Conservation (phyloP, 2,113 vertebrate genomes). For the Peromyscus leucopus region DNA sequence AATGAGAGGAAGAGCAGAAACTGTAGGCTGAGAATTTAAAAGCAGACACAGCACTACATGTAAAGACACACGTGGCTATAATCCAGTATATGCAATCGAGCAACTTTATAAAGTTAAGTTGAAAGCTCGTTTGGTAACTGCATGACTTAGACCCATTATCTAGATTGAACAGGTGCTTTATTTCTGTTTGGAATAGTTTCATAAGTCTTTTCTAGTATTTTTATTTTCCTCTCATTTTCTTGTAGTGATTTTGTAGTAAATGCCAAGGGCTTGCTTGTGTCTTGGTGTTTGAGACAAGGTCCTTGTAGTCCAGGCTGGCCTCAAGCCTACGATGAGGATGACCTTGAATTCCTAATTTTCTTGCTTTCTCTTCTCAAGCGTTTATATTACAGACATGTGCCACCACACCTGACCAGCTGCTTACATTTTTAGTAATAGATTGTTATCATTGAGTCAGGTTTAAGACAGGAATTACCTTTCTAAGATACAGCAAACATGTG, state of each 20-base stretch:
- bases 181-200: neutral
- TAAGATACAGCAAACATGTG: neutral
- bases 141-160: neutral
- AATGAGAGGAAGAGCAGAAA: neutral
- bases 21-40: neutral
- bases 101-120: neutral
- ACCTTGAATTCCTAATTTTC: neutral
- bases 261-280: constrained; percentile 17
- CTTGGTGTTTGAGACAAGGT: neutral
- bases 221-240: constrained; percentile 30
- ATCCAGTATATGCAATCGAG: neutral
- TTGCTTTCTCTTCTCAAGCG: neutral
- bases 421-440: neutral
- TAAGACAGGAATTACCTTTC: neutral
- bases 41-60: neutral
- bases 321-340: neutral
- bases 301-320: neutral
- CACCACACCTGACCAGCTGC: neutral
- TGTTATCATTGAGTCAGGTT: neutral
- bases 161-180: neutral
- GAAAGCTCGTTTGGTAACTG: neutral
- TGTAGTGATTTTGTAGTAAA: constrained; percentile 7
- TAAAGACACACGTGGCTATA: neutral
- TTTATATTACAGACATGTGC: neutral
- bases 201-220: neutral